Percentiles rank a stretch among this genome's conserved stretches.
These are phyloP conservation scores for Coelinius sp. DNA, from an alignment of 2,888 invertebrate species.

Conservation along the genomic window DNA sequence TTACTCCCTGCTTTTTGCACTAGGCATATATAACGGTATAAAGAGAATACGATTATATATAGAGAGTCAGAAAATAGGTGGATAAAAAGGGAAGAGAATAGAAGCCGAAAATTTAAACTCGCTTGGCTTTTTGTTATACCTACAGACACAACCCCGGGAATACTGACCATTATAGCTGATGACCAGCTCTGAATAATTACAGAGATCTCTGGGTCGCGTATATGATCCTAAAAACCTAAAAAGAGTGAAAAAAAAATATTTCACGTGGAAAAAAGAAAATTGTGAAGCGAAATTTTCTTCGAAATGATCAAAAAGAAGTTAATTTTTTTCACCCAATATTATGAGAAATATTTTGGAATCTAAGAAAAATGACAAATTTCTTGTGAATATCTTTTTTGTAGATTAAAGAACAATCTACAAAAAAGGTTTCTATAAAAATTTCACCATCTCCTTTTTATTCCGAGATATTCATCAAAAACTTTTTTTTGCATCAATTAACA, in stretches of 20 bases:
- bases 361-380: too few relatives aligned
- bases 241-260: too few relatives aligned
- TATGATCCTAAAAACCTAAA: neutral
- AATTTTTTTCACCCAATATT: too few relatives aligned
- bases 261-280: too few relatives aligned
- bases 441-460: too few relatives aligned
- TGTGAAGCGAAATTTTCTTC: too few relatives aligned
- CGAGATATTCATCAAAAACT: too few relatives aligned
- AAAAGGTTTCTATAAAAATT: too few relatives aligned
- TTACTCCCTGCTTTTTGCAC: conserved; percentile 14
- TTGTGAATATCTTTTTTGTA: too few relatives aligned
- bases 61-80: conserved; percentile 43
- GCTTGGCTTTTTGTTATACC: conserved; percentile 7
- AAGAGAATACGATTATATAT: conserved; percentile 56
- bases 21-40: conserved; percentile 40
- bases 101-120: conserved; percentile 30
- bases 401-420: too few relatives aligned
- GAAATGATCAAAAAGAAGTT: too few relatives aligned
- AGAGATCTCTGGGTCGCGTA: neutral
- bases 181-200: conserved; percentile 32
- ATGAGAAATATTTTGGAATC: too few relatives aligned
- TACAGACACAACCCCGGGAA: neutral
- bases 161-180: conserved; percentile 29
- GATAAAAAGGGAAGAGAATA: conserved; percentile 52
- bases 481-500: neutral